phyloP scores from a whole-genome alignment of 2,113 vertebrate genomes.

The Illadopsis cleaveri region DNA sequence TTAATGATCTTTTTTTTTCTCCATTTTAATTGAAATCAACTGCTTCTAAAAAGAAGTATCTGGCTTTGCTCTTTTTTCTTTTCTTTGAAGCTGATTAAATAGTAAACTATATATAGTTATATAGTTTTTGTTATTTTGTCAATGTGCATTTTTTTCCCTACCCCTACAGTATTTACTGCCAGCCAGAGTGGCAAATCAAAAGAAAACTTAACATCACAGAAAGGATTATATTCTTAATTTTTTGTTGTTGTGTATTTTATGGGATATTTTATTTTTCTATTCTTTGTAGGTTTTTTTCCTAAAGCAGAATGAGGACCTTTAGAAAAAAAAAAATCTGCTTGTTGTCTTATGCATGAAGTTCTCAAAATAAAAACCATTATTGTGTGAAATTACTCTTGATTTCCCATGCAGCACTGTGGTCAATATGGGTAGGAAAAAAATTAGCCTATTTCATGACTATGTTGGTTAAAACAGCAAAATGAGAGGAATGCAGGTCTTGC shows the following conservation, averaged over 20 bases:
- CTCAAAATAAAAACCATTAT: not conserved
- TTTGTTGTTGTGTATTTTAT: not conserved
- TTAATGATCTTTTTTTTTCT: slow-evolving; percentile 19
- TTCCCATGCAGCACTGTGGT: not conserved
- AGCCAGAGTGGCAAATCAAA: not conserved
- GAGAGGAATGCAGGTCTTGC: not conserved
- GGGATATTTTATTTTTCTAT: not conserved
- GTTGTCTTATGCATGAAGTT: not conserved
- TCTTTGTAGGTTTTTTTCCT: not conserved
- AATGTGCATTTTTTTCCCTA: not conserved
- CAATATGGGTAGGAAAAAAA: not conserved
- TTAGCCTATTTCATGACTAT: not conserved
- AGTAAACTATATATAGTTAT: not conserved
- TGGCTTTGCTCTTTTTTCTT: not conserved
- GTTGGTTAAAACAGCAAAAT: not conserved
- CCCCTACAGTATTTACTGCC: not conserved
- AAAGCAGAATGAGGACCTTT: not conserved
- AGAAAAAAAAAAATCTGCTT: not conserved
- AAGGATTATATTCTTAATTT: not conserved
- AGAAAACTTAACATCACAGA: not conserved
- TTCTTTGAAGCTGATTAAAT: not conserved
- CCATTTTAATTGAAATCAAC: slow-evolving; percentile 14
- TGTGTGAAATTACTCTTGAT: not conserved
- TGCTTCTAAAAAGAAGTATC: not conserved
- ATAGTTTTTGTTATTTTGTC: not conserved